Evolutionary conservation across 2,888 invertebrate species (phyloP), one percentile per base, ranked within the genome.

Genomic region (Machimus atricapillus): DNA sequence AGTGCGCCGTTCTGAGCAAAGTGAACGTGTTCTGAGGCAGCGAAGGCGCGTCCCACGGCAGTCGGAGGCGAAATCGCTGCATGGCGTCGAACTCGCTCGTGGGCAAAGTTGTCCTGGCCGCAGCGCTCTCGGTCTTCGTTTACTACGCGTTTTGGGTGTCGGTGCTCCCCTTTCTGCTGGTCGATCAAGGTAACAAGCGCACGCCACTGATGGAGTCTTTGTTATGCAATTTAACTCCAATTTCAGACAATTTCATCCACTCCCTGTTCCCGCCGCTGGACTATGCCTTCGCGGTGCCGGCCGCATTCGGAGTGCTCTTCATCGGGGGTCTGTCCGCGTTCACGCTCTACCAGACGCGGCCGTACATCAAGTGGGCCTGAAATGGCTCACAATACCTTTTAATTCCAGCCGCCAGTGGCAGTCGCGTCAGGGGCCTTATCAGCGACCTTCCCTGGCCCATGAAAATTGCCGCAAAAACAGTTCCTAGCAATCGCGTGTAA

Each of bases 141-240:
- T 93, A 95, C 90, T 94, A 95, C 88, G 94, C 94, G 52, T 91
- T 95, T 87, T 96, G 96, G 96, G 92, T 96, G 23, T 94, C 95
- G 87, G 94, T 94, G 77, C 93, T 95, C 89, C 96, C 96, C 1
- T 96, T 96, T 90, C 94, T 95, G 90, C 93, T 94, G 86, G 93
- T 94, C 89, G 94, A 94, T 90, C 93, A 94, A 93, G 94, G 95
- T 93, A 90, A 90, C 91, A 90, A 52, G 74, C 31, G 74, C 83
- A 78, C 73, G 34, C 87, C 23, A 16, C 56, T 66, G 87, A 86
- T 86, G 87, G 87, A 58, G 86, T 86, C 43, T 74, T 43, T 86
- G 81, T 86, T 76, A 85, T 83, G 31, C 43, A 86, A 87, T 87
- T 79, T 66, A 83, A 78, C 6, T 79, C 7, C 56, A 40, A 89